Evolutionary conservation across 2,113 vertebrate species (phyloP), one percentile per base, ranked within the genome.

Genomic region (Antechinus flavipes): DNA sequence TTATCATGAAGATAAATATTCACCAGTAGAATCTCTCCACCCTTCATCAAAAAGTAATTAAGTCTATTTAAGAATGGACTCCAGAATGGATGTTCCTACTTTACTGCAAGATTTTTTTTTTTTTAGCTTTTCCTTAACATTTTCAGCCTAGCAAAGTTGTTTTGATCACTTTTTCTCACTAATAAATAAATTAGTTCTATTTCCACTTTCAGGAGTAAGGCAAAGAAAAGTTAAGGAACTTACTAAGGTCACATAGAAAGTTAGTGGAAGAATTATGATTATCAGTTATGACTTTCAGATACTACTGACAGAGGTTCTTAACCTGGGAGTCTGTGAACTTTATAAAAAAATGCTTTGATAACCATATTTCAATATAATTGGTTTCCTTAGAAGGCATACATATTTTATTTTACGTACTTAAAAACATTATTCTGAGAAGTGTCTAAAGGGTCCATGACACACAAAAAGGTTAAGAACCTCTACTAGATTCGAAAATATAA

Each of bases 121-220:
- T 84, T 42, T 61, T 49, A 90, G 27, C 11, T 25, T 94, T 95
- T 93, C 68, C 47, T 52, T 89, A 76, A 56, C 9, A 54, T 93
- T 95, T 90, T 95, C 25, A 76, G 91, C 50, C 56, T 93, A 91
- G 55, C 61, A 95, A 96, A 55, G 27, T 58, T 93, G 55, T 92
- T 89, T 92, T 54, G 8, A 52, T 8, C 22, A 90, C 10, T 94
- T 11, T 92, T 94, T 49, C 61, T 26, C 55, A 95, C 94, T 91
- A 42, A 84, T 84, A 8, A 93, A 95, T 92, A 90, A 11, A 30
- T 96, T 90, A 53, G 91, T 95, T 94, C 76, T 35, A 25, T 90
- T 93, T 96, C 35, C 19, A 26, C 8, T 42, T 6, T 91, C 54
- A 90, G 16, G 53, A 93, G 97, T 42, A 89, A 93, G 55, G 25